Evolutionary conservation across 1,140 invertebrate genomes (phyloP).

Genomic region (Brevipalpus yothersi): DNA sequence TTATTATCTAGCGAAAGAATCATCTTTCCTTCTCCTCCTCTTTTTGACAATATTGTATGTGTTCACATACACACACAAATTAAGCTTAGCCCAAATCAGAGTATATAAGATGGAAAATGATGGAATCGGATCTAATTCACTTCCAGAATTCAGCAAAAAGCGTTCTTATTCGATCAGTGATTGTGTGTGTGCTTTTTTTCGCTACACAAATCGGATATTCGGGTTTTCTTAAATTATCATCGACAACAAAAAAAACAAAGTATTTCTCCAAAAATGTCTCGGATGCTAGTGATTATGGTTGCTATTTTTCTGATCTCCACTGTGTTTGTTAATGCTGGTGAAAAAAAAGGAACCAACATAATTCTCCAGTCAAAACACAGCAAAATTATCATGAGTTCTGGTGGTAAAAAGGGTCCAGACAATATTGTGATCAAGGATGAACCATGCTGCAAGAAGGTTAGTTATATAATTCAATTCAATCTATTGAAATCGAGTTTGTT

Average conservation of each 20-base stretch:
- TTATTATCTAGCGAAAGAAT: no score
- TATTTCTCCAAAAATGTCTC: neutral
- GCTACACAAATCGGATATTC: neutral
- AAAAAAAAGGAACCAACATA: neutral
- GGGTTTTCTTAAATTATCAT: no score
- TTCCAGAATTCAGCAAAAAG: neutral
- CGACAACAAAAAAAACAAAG: no score
- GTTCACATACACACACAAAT: no score
- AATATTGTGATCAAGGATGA: neutral
- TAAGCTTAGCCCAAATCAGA: no score
- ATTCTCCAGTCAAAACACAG: neutral
- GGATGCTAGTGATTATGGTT: neutral
- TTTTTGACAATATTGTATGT: no score
- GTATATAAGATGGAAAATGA: no score
- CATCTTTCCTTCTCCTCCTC: no score
- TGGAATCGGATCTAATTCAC: no score
- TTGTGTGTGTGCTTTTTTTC: neutral
- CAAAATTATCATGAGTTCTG: neutral
- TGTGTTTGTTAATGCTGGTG: neutral
- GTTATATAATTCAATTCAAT: no score
- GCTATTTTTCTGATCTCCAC: neutral
- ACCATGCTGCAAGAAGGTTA: neutral
- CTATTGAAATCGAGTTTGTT: no score
- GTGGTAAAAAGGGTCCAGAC: neutral
- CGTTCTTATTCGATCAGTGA: neutral